phyloP scores from a whole-genome alignment of 1,140 invertebrate species.

The Diorhabda elongata region DNA sequence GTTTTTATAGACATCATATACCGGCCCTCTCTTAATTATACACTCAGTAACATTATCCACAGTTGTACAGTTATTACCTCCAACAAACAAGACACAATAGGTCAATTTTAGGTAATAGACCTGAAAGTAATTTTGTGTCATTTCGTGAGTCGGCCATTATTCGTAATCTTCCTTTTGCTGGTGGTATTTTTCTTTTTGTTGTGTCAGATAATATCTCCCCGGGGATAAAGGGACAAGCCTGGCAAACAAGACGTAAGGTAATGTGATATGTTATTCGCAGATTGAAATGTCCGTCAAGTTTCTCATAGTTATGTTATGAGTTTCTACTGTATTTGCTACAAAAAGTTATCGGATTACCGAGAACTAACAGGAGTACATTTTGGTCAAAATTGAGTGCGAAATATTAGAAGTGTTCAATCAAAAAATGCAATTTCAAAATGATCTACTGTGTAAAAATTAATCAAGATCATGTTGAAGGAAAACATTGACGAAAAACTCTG shows the following conservation, averaged over 20 bases:
- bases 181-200: conserved; percentile 1
- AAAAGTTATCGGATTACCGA: not conserved
- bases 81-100: not conserved
- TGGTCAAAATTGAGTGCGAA: not conserved
- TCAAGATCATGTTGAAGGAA: too few relatives aligned
- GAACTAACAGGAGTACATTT: not conserved
- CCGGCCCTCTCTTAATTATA: not conserved
- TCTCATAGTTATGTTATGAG: not conserved
- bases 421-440: too few relatives aligned
- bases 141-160: not conserved
- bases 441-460: too few relatives aligned
- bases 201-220: conserved; percentile 1
- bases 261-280: conserved; percentile 2
- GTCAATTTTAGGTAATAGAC: not conserved
- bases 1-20: too few relatives aligned
- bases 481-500: too few relatives aligned
- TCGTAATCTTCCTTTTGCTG: conserved; percentile 2
- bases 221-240: not conserved
- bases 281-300: conserved; percentile 2
- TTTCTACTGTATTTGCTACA: not conserved
- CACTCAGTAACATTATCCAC: conserved; percentile 2
- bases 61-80: not conserved
- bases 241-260: not conserved
- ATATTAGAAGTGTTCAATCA: not conserved
- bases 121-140: conserved; percentile 2